Evolutionary conservation across 2,113 vertebrate genomes (phyloP), one percentile per base, ranked within the genome.

Genomic region (Electrona antarctica): DNA sequence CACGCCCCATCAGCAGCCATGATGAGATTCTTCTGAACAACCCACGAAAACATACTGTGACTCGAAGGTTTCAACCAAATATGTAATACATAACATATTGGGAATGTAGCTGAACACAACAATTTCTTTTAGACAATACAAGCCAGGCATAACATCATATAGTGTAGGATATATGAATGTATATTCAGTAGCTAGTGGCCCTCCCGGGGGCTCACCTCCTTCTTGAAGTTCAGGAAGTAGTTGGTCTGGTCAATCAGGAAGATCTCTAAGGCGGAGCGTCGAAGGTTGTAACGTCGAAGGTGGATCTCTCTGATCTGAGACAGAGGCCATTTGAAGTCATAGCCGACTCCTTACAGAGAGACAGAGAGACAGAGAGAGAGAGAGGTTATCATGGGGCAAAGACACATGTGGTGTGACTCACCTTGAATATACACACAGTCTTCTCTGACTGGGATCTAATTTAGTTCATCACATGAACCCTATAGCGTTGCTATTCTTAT

Each of bases 211-310:
- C 73, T 69, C 73, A 97, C 97, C 95, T 99, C 97, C 70, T 98
- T 99, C 88, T 94, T 96, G 78, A 99, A 98, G 90, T 98, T 99
- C 62, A 99, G 95, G 86, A 99, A 99, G 80, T 98, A 98, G 83
- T 96, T 99, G 71, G 96, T 98, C 81, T 99, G 98, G 82, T 99
- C 98, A 7, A 96, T 95, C 76, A 98, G 96, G 91, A 99, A 98
- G 86, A 99, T 96, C 88, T 99, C 98, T 84, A 99, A 88, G 62
- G 98, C 98, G 0, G 98, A 98, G 74, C 97, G 96, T 0, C 96
- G 95, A 64, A 99, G 91, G 75, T 99, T 99, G 67, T 98, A 99
- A 33, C 98, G 92, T 45, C 97, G 93, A 69, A 98, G 91, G 85
- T 98, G 96, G 79, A 99, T 95, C 89, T 99, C 97, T 79, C 96